phyloP scores from a whole-genome alignment of 2,888 invertebrate species.

The Dasypogon diadema region DNA sequence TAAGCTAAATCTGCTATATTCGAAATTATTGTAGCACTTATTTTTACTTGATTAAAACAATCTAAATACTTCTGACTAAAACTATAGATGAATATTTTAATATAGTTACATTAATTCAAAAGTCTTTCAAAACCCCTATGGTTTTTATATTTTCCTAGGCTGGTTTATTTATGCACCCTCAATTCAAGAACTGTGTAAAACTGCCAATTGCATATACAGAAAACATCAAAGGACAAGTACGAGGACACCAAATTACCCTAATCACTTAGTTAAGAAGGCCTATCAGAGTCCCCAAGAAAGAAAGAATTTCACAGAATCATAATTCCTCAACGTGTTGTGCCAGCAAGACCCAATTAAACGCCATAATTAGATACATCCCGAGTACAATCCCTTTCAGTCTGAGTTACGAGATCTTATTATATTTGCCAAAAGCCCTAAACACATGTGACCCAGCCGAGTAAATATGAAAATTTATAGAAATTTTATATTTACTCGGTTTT shows the following conservation, averaged over 20 bases:
- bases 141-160: too few species aligned
- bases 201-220: too few species aligned
- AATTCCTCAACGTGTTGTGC: conserved; percentile 26
- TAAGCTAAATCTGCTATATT: too few species aligned
- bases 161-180: too few species aligned
- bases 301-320: conserved; percentile 30
- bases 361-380: conserved; percentile 45
- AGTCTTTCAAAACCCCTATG: too few species aligned
- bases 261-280: conserved; percentile 38
- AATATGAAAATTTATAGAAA: conserved; percentile 56
- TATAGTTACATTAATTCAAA: too few species aligned
- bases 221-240: conserved; percentile 27
- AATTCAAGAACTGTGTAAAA: too few species aligned
- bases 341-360: conserved; percentile 43
- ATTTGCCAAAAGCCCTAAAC: conserved; percentile 44
- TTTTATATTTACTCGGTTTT: conserved; percentile 43
- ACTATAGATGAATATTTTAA: too few species aligned
- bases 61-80: too few species aligned
- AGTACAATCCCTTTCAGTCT: background rate
- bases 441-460: conserved; percentile 54
- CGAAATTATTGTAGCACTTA: too few species aligned
- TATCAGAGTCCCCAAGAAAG: background rate
- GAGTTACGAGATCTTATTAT: conserved; percentile 40
- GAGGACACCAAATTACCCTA: conserved; percentile 40
- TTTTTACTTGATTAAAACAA: too few species aligned